These are phyloP conservation scores for Pinna nobilis DNA, from an alignment of 1,140 invertebrate genomes.

Conservation along the genomic window DNA sequence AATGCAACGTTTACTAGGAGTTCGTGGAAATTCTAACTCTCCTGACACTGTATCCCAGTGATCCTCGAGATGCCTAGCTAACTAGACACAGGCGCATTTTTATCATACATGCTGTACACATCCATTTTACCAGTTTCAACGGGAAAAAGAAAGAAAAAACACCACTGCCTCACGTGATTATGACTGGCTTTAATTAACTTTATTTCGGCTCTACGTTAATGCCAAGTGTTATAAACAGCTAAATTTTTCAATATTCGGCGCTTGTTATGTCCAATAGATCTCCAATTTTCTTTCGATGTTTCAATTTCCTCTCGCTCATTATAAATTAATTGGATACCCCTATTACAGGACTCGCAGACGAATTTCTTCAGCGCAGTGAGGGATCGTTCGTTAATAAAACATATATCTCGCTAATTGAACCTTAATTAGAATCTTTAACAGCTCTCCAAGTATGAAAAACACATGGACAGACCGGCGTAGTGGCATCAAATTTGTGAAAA, in stretches of 20 bases:
- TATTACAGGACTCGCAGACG: conserved; percentile 14
- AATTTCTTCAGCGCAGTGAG: conserved; percentile 14
- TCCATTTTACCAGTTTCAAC: too few relatives aligned
- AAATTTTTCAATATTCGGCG: not conserved
- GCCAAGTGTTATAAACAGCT: conserved; percentile 15
- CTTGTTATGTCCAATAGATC: conserved; percentile 10
- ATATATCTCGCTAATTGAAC: conserved; percentile 25
- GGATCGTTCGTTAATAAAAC: conserved; percentile 26
- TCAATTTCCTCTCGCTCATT: conserved; percentile 18
- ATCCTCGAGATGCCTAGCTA: not conserved
- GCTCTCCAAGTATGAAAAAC: conserved; percentile 15
- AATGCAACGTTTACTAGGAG: too few relatives aligned
- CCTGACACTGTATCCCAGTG: not conserved
- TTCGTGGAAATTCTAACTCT: too few relatives aligned
- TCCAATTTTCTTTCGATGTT: conserved; percentile 8
- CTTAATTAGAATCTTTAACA: conserved; percentile 18
- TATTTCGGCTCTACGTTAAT: conserved; percentile 12
- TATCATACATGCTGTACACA: not conserved
- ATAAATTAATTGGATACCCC: conserved; percentile 24
- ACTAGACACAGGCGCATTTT: not conserved
- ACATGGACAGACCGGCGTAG: conserved; percentile 14
- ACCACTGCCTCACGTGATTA: too few relatives aligned
- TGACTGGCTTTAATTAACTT: conserved; percentile 28
- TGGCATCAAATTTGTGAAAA: conserved; percentile 24
- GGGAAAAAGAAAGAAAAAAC: too few relatives aligned